Evolutionary conservation across 2,113 vertebrate species (phyloP), one percentile per base, ranked within the genome.

Genomic region (Anoplopoma fimbria): DNA sequence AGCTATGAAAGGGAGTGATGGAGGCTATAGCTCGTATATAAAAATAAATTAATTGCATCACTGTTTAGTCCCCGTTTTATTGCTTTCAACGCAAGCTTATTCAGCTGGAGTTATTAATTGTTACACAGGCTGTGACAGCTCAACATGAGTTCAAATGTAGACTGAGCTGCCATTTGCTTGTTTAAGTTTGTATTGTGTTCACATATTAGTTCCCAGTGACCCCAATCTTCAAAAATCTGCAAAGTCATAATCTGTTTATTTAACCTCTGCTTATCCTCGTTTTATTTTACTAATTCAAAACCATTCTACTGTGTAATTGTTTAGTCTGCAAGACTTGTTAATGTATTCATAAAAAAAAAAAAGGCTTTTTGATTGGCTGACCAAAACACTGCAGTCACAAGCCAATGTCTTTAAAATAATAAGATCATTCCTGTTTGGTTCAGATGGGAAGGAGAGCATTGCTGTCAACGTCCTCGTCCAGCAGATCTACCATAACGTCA

Each of bases 251-350:
- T 84, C 84, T 84, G 64, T 87, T 89, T 79, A 77, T 89, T 84
- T 87, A 83, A 89, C 89, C 89, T 83, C 85, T 81, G 65, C 65
- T 84, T 67, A 81, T 83, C 75, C 75, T 47, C 51, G 31, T 87
- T 87, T 78, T 34, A 69, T 82, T 79, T 60, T 23, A 79, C 69
- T 83, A 85, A 83, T 75, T 81, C 63, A 80, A 88, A 91, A 60
- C 51, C 71, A 64, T 70, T 87, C 84, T 76, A 61, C 49, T 84
- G 83, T 90, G 83, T 88, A 89, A 91, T 89, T 89, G 80, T 84
- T 57, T 53, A 62, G 58, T 81, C 81, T 75, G 31, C 69, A 62
- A 74, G 58, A 73, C 40, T 69, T 75, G 70, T 68, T 81, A 68
- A 75, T 79, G 69, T 51, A 88, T 83, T 84, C 69, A 80, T 45